Conservation (phyloP, 1,140 invertebrate genomes). For the Microplitis mediator region DNA sequence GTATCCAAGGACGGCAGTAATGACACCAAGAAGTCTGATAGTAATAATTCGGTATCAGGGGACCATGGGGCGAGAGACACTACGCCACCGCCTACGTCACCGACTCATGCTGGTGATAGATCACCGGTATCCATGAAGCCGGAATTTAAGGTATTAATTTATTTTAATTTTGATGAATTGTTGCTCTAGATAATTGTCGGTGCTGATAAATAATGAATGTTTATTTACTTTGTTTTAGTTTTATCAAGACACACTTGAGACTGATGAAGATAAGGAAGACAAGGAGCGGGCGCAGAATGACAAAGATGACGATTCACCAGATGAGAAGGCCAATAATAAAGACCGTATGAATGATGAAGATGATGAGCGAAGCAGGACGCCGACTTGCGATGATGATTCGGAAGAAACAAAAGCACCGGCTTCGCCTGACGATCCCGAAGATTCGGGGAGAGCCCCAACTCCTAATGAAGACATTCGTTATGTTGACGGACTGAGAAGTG, state of each 20-base stretch:
- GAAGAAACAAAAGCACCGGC: constrained; percentile 41
- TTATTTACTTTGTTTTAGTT: constrained; percentile 67
- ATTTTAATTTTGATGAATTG: not conserved
- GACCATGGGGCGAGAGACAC: constrained; percentile 42
- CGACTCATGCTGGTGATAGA: constrained; percentile 61
- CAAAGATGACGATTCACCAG: constrained; percentile 39
- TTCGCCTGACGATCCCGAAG: constrained; percentile 34
- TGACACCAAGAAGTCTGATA: constrained; percentile 62
- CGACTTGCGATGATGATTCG: constrained; percentile 32
- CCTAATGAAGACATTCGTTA: constrained; percentile 45
- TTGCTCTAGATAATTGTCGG: no score
- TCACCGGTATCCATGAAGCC: constrained; percentile 63
- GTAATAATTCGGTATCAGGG: constrained; percentile 52
- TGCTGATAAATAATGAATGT: constrained; percentile 5
- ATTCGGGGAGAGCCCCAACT: constrained; percentile 32
- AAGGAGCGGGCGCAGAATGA: constrained; percentile 45
- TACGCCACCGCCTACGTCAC: constrained; percentile 51
- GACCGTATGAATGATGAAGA: constrained; percentile 49
- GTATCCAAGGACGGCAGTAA: constrained; percentile 66
- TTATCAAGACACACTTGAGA: constrained; percentile 89
- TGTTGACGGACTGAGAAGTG: constrained; percentile 66
- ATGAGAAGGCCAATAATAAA: constrained; percentile 46
- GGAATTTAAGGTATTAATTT: constrained; percentile 59
- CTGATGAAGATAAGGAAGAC: constrained; percentile 65
- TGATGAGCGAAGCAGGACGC: constrained; percentile 39